Evolutionary conservation across 2,797 vertebrate genomes (phyloP), one percentile per base, ranked within the genome.

Genomic region (Brotogeris chrysoptera): DNA sequence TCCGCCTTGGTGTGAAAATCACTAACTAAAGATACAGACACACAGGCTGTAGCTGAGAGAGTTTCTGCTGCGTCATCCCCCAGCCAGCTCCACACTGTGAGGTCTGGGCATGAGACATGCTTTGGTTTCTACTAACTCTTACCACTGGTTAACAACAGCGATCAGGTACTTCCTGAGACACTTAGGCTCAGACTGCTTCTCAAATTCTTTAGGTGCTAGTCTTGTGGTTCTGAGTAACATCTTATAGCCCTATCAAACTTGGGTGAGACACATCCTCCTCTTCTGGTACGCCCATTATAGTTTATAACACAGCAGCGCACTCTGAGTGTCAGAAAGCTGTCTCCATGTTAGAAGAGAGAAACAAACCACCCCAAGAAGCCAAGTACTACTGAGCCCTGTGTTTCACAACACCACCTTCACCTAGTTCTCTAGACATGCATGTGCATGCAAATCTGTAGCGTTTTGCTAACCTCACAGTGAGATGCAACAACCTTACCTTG

Each of bases 251-350:
- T 38, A 11, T 23, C 12, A 70, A 55, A 71, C 24, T 27, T 46
- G 23, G 34, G 52, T 0, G 0, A 69, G 66, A 50, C 27, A n/a
- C 14, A 38, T 64, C 3, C 1, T 76, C 34, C 55, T 49, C 32
- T 27, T 77, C 47, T 11, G 16, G 32, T 5, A n/a, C 1, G 2
- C 8, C 63, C 34, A 27, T 39, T 34, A 28, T 21, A 64, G n/a
- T 23, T 55, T 41, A 4, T 12, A 63, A 69, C 0, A 2, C 10
- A 32, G n/a, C n/a, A 47, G 8, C 1, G 32, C 1, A 1, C n/a
- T 46, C 27, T 0, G 30, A 46, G 16, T 2, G 4, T 15, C 5
- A 1, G 49, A 41, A 86, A 66, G 57, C 24, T 73, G 3, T 28
- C 9, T 69, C 34, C 0, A 0, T 6, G 17, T 17, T 39, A 50